Evolutionary conservation across 1,140 invertebrate genomes (phyloP), one percentile per base, ranked within the genome.

Genomic region (Copidosoma floridanum): DNA sequence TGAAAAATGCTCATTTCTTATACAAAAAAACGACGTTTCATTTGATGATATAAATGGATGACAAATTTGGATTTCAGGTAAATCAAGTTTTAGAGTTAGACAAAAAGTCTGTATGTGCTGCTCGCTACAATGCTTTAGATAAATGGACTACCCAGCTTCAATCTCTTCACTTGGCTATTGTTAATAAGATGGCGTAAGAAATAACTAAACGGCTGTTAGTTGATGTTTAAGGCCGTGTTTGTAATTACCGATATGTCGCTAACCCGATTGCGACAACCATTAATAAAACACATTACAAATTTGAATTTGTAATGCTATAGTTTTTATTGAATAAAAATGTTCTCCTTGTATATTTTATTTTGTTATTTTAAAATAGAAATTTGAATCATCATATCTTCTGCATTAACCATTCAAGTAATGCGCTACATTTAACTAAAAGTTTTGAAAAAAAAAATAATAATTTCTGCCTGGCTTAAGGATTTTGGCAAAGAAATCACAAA

Each of bases 111-210:
- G 83, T 89, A 52, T 93, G 89, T 69, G 89, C 90, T 37, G 89
- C 92, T 7, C 85, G 93, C 60, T 98, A 98, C 78, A 89, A 86
- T 77, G 95, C 95, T 20, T 84, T 98, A 66, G 95, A 99, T 78
- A 97, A 96, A 82, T 98, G 95, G 95, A 94, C 94, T 44, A 88
- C 88, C 74, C 95, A 98, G 81, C 82, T 98, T 44, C 85, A 89
- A 60, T 88, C 88, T 44, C 84, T 98, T 65, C 94, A 98, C 77
- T 84, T 88, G 73, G 91, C 93, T 40, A 90, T 98, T 70, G 87
- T 94, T 65, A 91, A 91, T 78, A 92, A 91, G 84, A 92, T 93
- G 89, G 89, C 89, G 58, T 91, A 83, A 81, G 65, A 63, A 26
- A 44, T 51, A 21, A 14, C 2, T 51, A 3, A 62, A 57, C 44